A percentile compares a stretch with the other conserved stretches of the same genome.
Conservation (phyloP, 2,888 invertebrate species). For the Proisotoma minuta region DNA sequence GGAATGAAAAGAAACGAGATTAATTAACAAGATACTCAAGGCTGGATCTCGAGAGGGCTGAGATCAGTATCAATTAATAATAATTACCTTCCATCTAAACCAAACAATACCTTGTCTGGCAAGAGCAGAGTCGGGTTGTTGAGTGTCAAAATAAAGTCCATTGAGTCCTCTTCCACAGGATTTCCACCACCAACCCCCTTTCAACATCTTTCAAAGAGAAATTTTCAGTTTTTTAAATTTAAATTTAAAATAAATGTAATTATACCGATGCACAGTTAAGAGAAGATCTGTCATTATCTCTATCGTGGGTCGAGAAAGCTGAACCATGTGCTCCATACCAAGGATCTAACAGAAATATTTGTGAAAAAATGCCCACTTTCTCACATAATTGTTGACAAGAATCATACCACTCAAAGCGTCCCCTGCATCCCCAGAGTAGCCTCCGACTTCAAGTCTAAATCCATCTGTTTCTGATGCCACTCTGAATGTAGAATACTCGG, state of each 20-base stretch:
- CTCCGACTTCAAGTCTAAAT: conserved; percentile 85
- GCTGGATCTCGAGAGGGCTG: background rate
- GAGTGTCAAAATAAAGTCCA: conserved; percentile 77
- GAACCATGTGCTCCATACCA: conserved; percentile 93
- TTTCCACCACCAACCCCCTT: conserved; percentile 95
- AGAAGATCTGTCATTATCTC: conserved; percentile 85
- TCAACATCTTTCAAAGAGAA: no score
- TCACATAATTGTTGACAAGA: background rate
- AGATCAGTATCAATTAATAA: background rate
- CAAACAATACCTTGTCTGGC: conserved; percentile 71
- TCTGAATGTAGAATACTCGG: conserved; percentile 46
- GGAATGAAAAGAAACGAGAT: conserved; percentile 8
- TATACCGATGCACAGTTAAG: conserved; percentile 88
- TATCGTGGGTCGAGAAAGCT: conserved; percentile 87
- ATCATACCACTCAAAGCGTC: conserved; percentile 71
- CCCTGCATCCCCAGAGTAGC: conserved; percentile 84
- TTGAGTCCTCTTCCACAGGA: conserved; percentile 85
- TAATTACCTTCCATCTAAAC: conserved; percentile 75
- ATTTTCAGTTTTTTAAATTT: no score
- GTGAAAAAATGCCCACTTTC: background rate
- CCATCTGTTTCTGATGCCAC: conserved; percentile 84
- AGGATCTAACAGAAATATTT: no score
- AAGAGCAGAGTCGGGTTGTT: conserved; percentile 47
- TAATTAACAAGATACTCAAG: background rate
- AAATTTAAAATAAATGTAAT: no score